Conservation (phyloP, 2,888 invertebrate genomes). For the Gastrophysa polygoni region DNA sequence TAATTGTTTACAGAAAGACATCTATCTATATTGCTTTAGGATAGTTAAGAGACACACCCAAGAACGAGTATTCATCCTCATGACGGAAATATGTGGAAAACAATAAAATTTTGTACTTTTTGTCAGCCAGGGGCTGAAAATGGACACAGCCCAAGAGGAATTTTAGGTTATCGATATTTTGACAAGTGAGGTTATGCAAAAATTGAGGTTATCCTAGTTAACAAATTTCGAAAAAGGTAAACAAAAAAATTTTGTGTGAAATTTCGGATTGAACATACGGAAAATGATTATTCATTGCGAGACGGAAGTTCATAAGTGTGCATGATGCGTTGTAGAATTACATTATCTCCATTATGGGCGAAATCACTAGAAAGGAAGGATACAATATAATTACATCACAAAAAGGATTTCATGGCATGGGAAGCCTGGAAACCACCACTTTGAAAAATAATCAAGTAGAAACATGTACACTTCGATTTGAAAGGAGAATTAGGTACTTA, state of each 20-base stretch:
- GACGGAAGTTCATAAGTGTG: constrained; percentile 16
- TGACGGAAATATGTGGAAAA: neutral
- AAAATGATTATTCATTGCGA: constrained; percentile 19
- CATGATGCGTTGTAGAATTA: constrained; percentile 39
- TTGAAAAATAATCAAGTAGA: constrained; percentile 9
- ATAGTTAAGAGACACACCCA: constrained; percentile 21
- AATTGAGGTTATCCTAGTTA: constrained; percentile 58
- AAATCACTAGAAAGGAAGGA: constrained; percentile 44
- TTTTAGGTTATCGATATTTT: constrained; percentile 53
- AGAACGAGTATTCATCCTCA: constrained; percentile 16
- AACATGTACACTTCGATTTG: constrained; percentile 7
- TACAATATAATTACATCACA: constrained; percentile 54
- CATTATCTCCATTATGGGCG: constrained; percentile 50
- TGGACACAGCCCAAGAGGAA: constrained; percentile 23
- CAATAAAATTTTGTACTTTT: neutral
- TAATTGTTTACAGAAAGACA: constrained; percentile 17
- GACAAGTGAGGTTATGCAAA: constrained; percentile 59
- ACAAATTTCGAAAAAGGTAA: constrained; percentile 55
- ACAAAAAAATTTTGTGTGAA: constrained; percentile 45
- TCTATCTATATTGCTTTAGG: neutral
- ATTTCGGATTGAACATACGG: constrained; percentile 6
- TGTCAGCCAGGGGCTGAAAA: neutral
- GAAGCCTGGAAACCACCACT: constrained; percentile 9
- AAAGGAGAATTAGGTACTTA: constrained; percentile 45
- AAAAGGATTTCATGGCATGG: constrained; percentile 29